Percentiles rank a stretch among this genome's conserved stretches.
Conservation (phyloP, 53 echinoderm and acorn worm species). For the Arbacia lixula region DNA sequence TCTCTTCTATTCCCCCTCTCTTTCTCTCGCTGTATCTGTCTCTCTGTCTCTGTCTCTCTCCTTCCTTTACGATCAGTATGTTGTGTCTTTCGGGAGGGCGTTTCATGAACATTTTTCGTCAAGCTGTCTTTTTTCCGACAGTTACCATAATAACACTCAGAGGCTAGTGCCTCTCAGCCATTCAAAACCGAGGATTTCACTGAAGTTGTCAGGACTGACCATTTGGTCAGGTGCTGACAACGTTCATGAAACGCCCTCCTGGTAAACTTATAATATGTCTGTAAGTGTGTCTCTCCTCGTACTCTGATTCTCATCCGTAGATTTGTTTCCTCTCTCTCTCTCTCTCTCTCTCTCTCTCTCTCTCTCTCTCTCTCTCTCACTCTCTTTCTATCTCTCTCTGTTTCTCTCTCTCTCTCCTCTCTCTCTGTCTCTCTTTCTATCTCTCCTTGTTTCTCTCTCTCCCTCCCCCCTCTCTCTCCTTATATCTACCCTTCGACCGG, state of each 20-base stretch:
- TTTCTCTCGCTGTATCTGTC: background rate
- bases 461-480: background rate
- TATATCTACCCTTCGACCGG: background rate
- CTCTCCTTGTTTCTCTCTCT: background rate
- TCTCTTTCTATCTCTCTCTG: background rate
- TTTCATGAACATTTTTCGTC: too few relatives aligned
- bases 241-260: too few relatives aligned
- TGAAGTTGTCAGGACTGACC: too few relatives aligned
- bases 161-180: too few relatives aligned
- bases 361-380: background rate
- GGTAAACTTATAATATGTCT: too few relatives aligned
- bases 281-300: too few relatives aligned
- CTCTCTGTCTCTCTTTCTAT: background rate
- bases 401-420: background rate
- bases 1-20: background rate
- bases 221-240: too few relatives aligned
- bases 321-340: conserved; percentile 2
- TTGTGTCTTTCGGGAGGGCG: background rate
- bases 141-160: too few relatives aligned
- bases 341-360: background rate
- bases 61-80: background rate
- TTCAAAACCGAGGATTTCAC: too few relatives aligned
- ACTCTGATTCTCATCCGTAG: too few relatives aligned
- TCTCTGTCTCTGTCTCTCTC: too few relatives aligned
- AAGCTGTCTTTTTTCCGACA: too few relatives aligned